Evolutionary conservation across 2,113 vertebrate genomes (phyloP), one percentile per base, ranked within the genome.

Genomic region (Brachirus orientalis): DNA sequence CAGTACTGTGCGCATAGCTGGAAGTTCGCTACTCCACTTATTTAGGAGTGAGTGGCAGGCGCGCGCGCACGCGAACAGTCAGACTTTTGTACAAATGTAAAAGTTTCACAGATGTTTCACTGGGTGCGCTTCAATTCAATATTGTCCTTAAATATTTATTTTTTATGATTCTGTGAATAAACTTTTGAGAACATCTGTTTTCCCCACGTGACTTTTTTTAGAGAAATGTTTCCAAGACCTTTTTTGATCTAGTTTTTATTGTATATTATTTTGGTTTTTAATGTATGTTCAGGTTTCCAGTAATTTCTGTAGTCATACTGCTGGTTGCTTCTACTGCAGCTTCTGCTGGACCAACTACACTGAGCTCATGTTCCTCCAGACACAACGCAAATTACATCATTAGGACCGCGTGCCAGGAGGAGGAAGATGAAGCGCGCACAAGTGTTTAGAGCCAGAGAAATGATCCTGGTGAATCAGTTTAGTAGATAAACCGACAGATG

Each of bases 1-100:
- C 60, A 69, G 79, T 79, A 67, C 75, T 71, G 64, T 10, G 57
- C 28, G 28, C 86, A 82, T 87, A 87, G 78, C 70, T 85, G 70
- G 73, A 67, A 69, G 77, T 84, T 81, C 78, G 73, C 81, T 51
- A 40, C 51, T 64, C 43, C 38, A 65, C 53, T 80, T 88, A 90
- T 88, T 83, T 87, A 52, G 40, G 75, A 80, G 72, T 80, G 83
- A 86, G 61, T 78, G 87, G 50, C 86, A 77, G 59, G 3, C 78
- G 37, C 40, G 9, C 18, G 17, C 59, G 14, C 36, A 46, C 46
- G 14, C 33, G 7, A 18, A 22, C 11, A 8, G n/a, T n/a, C n/a
- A n/a, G n/a, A n/a, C n/a, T n/a, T n/a, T n/a, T n/a, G n/a, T n/a
- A n/a, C n/a, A n/a, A n/a, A n/a, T n/a, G n/a, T n/a, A n/a, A n/a